Base-by-base conservation (phyloP, 2,113 vertebrate genomes). In the Pogonocichla stellata region DNA sequence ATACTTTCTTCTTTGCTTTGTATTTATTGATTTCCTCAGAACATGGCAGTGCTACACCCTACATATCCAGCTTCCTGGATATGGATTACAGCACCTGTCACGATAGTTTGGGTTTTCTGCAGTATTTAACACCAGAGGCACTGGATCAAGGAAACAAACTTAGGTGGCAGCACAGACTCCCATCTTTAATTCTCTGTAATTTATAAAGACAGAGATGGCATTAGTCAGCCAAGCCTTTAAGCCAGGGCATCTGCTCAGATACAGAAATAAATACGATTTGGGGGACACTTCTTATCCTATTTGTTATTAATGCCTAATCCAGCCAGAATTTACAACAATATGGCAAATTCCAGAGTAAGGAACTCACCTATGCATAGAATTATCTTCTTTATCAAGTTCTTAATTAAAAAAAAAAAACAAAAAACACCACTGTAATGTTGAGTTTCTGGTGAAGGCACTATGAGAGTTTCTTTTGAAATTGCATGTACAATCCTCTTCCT, bases 231-330 rank as follows among this genome's bases (percentile, higher is more conserved):
- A 96, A 97, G 93, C 94, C 93, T 95, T 86, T 95, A 96, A 97
- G 86, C 92, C 6, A 2, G 11, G 70, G 88, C 97, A 98, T 95
- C 94, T 96, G 96, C 89, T 95, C 80, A 82, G 93, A 54, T 79
- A 94, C 95, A 97, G 87, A 97, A 97, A 97, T 97, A 98, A 97
- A 96, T 79, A 94, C 43, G 33, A 93, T 90, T 77, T 84, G 29
- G 56, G 66, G 93, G 67, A 80, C 61, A 38, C 72, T 77, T 81
- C 92, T 97, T 90, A 95, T 78, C 92, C 92, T 88, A 56, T 70
- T 91, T 92, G 79, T 95, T 95, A 94, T 86, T 94, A 87, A 86
- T 65, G 50, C 90, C 60, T 96, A 95, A 93, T 85, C 83, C 80
- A 88, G 74, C 24, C 80, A 95, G 82, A 97, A 96, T 88, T 73